Percentiles rank a stretch among this genome's conserved stretches.
Evolutionary conservation across 2,888 invertebrate species (phyloP).

Genomic region (Metacarcinus magister): DNA sequence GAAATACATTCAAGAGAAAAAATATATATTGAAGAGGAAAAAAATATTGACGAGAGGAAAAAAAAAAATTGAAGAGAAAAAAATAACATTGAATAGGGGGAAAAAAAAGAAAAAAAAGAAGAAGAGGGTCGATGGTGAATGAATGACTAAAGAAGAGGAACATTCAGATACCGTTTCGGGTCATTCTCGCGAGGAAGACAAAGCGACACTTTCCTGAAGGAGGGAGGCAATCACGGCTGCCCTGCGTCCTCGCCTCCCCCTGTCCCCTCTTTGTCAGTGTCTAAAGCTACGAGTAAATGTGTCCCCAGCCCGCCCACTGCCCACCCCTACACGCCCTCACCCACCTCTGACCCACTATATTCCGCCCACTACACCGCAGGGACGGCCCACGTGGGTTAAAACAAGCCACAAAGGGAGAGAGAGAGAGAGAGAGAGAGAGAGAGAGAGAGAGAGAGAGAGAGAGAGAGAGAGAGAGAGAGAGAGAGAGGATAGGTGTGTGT

Average conservation of each 20-base stretch:
- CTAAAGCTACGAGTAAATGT: slow-evolving; percentile 56
- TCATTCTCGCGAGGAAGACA: slow-evolving; percentile 2
- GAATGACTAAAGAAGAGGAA: background rate
- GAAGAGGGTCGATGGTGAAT: background rate
- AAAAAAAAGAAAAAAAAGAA: background rate
- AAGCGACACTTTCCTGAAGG: slow-evolving; percentile 21
- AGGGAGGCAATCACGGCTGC: slow-evolving; percentile 32
- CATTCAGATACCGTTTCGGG: slow-evolving; percentile 13
- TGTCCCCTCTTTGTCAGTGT: slow-evolving; percentile 68
- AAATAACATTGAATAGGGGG: no score
- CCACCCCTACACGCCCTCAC: slow-evolving; percentile 59
- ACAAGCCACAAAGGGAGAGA: background rate
- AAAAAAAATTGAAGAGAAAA: no score
- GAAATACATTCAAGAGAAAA: no score
- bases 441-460: slow-evolving; percentile 32
- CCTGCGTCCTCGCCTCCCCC: background rate
- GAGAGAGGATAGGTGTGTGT: slow-evolving; percentile 40
- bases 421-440: slow-evolving; percentile 52
- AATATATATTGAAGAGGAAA: no score
- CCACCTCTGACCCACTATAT: slow-evolving; percentile 54
- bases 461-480: background rate
- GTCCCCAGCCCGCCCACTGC: slow-evolving; percentile 57
- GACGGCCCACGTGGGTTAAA: slow-evolving; percentile 28
- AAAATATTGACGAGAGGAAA: no score
- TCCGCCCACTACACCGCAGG: slow-evolving; percentile 47